Percentiles rank a stretch among this genome's conserved stretches.
Evolutionary conservation across 1,140 invertebrate genomes (phyloP).

Genomic region (Macrobrachium nipponense): DNA sequence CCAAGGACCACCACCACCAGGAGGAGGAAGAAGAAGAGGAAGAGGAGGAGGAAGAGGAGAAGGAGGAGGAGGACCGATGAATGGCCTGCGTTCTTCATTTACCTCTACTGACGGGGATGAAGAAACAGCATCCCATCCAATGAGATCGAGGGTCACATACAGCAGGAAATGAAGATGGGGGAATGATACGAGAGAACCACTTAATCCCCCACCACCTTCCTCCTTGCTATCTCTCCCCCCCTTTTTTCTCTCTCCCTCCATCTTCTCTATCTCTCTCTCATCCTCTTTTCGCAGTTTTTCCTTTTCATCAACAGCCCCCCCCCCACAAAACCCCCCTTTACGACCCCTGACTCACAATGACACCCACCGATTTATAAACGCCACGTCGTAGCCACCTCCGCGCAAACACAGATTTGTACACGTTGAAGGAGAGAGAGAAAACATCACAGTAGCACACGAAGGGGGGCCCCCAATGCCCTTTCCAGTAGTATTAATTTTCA

Average conservation of each 20-base stretch:
- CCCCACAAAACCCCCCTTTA: too few relatives aligned
- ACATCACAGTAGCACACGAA: conserved; percentile 51
- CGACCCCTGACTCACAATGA: conserved; percentile 18
- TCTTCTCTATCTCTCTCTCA: not conserved
- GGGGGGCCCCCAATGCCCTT: not conserved
- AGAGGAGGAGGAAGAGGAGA: not conserved
- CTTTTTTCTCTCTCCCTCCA: not conserved
- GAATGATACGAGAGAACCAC: not conserved
- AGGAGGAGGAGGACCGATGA: not conserved
- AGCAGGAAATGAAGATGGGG: too few relatives aligned
- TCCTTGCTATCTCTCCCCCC: not conserved
- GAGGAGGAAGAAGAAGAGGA: not conserved
- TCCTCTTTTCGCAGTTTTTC: not conserved
- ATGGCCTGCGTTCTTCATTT: too few relatives aligned
- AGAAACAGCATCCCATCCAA: too few relatives aligned
- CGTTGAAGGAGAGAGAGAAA: conserved; percentile 49
- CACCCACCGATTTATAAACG: conserved; percentile 33
- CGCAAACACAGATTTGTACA: conserved; percentile 59
- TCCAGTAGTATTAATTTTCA: too few relatives aligned
- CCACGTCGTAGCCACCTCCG: conserved; percentile 40
- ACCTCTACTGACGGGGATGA: too few relatives aligned
- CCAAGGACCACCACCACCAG: too few relatives aligned
- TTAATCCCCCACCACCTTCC: conserved; percentile 4
- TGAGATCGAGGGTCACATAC: too few relatives aligned
- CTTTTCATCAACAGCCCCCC: too few relatives aligned